phyloP scores from a whole-genome alignment of 2,888 invertebrate species.

The Deilephila elpenor region DNA sequence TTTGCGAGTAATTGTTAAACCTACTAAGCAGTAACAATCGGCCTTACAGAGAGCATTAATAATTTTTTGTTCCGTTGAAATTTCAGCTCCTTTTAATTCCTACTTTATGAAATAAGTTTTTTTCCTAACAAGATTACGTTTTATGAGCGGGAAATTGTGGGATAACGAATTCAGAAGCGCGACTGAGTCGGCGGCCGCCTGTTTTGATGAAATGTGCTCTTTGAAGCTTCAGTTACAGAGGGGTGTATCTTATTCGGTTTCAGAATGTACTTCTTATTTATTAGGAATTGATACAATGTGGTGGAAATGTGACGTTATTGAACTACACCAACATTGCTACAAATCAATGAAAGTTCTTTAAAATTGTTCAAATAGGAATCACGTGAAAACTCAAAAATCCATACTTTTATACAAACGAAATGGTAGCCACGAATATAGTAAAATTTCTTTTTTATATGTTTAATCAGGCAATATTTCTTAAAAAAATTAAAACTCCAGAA shows the following conservation, averaged over 20 bases:
- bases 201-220: slow-evolving; percentile 23
- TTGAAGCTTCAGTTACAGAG: background rate
- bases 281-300: background rate
- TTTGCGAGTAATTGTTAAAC: slow-evolving; percentile 60
- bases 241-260: background rate
- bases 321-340: too few relatives aligned
- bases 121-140: slow-evolving; percentile 79
- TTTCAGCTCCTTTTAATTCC: slow-evolving; percentile 69
- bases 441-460: too few relatives aligned
- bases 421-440: too few relatives aligned
- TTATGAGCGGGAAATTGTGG: slow-evolving; percentile 78
- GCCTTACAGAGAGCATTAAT: slow-evolving; percentile 68
- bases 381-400: too few relatives aligned
- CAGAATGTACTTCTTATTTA: background rate
- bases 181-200: background rate
- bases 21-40: slow-evolving; percentile 58
- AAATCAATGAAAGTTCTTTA: too few relatives aligned
- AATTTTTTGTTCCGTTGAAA: slow-evolving; percentile 53
- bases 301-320: background rate
- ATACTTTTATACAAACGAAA: too few relatives aligned
- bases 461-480: too few relatives aligned
- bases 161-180: slow-evolving; percentile 71
- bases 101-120: slow-evolving; percentile 81
- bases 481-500: too few relatives aligned
- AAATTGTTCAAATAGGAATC: too few relatives aligned